These are phyloP conservation scores for Pemphredon lugubris DNA, from an alignment of 2,888 invertebrate genomes.

Conservation along the genomic window DNA sequence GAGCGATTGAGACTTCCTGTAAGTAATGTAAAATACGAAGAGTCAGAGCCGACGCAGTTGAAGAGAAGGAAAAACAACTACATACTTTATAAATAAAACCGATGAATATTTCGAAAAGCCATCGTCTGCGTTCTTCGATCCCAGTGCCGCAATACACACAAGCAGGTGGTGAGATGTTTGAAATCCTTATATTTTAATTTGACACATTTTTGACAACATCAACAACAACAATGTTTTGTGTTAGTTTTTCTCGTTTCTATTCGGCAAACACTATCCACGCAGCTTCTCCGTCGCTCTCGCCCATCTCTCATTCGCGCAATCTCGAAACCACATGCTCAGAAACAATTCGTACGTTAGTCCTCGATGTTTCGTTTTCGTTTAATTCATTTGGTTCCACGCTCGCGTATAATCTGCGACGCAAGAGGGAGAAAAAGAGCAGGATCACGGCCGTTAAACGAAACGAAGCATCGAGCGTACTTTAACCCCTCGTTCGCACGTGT, in stretches of 20 bases:
- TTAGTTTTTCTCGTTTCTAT: conserved; percentile 51
- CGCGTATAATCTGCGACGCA: conserved; percentile 5
- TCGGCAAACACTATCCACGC: conserved; percentile 55
- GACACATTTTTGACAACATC: conserved; percentile 79
- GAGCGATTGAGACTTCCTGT: conserved; percentile 47
- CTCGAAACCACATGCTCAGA: conserved; percentile 23
- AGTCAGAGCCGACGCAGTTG: conserved; percentile 14
- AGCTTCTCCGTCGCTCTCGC: conserved; percentile 30
- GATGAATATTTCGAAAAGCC: conserved; percentile 39
- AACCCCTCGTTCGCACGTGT: no score
- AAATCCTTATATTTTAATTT: conserved; percentile 78
- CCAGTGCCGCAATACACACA: background rate
- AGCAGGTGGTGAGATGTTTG: conserved; percentile 64
- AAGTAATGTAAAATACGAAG: conserved; percentile 64
- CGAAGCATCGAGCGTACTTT: conserved; percentile 15
- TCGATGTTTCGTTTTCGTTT: conserved; percentile 15
- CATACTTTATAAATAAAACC: conserved; percentile 59
- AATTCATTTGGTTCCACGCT: background rate
- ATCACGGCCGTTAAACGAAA: background rate
- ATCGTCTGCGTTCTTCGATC: conserved; percentile 5
- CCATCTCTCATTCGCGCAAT: conserved; percentile 17
- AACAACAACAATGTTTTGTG: conserved; percentile 73
- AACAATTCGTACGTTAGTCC: conserved; percentile 21
- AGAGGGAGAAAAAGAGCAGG: conserved; percentile 1
- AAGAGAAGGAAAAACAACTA: conserved; percentile 15